Evolutionary conservation across 2,113 vertebrate species (phyloP).

Genomic region (Grus americana): DNA sequence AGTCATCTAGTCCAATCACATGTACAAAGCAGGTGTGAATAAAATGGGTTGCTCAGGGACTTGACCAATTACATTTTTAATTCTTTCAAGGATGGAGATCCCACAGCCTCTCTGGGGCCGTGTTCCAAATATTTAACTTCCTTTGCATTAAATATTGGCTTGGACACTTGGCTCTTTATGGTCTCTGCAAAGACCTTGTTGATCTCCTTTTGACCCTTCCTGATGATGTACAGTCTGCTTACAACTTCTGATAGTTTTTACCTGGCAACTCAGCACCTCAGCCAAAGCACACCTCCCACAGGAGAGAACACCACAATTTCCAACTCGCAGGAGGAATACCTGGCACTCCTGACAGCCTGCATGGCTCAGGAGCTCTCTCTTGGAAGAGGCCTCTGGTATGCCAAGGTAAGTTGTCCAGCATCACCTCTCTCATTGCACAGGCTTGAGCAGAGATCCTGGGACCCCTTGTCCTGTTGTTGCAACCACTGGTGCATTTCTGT

Average conservation of each 20-base stretch:
- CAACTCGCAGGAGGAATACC: rapidly evolving
- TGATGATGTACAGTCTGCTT: rapidly evolving
- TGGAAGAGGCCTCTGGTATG: not conserved
- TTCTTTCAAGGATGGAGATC: not conserved
- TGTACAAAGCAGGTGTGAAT: not conserved
- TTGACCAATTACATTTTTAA: not conserved
- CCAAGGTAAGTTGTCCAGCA: too few species aligned
- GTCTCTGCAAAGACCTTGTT: not conserved
- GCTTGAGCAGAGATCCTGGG: not conserved
- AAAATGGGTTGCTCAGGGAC: not conserved
- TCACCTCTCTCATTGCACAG: not conserved
- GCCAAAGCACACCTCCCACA: not conserved
- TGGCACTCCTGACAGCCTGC: not conserved
- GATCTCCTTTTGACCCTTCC: not conserved
- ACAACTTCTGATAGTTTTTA: not conserved
- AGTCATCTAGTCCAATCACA: rapidly evolving
- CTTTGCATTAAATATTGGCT: not conserved
- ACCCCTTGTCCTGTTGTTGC: not conserved
- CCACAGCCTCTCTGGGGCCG: not conserved
- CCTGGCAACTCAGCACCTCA: too few species aligned
- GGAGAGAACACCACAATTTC: not conserved
- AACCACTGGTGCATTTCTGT: not conserved
- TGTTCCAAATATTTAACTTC: not conserved
- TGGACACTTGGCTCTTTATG: not conserved
- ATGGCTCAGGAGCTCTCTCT: not conserved